phyloP scores from a whole-genome alignment of 1,140 invertebrate species.

The Calliphora vicina region DNA sequence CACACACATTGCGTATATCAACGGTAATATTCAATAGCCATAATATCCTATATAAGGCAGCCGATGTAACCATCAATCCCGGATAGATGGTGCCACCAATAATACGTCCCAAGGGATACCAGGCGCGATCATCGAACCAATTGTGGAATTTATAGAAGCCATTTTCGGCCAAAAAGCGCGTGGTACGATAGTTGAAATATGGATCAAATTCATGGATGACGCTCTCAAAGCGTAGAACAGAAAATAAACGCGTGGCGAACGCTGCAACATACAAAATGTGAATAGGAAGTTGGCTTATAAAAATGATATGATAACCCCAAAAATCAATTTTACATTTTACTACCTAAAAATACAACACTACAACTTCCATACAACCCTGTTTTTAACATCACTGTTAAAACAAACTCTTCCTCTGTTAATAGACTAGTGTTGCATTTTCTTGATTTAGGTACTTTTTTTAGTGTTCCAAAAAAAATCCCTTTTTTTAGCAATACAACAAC shows the following conservation, averaged over 20 bases:
- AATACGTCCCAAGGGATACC: constrained; percentile 97
- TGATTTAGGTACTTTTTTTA: background rate
- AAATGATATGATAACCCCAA: background rate
- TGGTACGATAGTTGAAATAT: constrained; percentile 98
- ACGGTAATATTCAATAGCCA: constrained; percentile 93
- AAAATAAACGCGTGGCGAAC: constrained; percentile 94
- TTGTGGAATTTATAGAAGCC: constrained; percentile 98
- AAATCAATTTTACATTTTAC: background rate
- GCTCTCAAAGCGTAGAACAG: constrained; percentile 95
- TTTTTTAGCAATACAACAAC: background rate
- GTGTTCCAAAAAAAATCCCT: background rate
- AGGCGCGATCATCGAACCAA: constrained; percentile 99
- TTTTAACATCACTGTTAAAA: background rate
- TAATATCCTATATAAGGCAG: constrained; percentile 87
- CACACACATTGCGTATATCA: constrained; percentile 97
- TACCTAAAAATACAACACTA: background rate
- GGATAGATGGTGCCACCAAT: constrained; percentile 98
- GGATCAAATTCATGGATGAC: constrained; percentile 99
- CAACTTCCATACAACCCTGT: background rate
- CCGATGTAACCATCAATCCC: constrained; percentile 96
- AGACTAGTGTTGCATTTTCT: background rate
- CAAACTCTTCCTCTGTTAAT: background rate
- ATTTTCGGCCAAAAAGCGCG: constrained; percentile 91
- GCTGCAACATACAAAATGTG: constrained; percentile 71
- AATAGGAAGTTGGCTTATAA: constrained; percentile 37